phyloP scores from a whole-genome alignment of 2,888 invertebrate species.

The Rhamphomyia laevipes region DNA sequence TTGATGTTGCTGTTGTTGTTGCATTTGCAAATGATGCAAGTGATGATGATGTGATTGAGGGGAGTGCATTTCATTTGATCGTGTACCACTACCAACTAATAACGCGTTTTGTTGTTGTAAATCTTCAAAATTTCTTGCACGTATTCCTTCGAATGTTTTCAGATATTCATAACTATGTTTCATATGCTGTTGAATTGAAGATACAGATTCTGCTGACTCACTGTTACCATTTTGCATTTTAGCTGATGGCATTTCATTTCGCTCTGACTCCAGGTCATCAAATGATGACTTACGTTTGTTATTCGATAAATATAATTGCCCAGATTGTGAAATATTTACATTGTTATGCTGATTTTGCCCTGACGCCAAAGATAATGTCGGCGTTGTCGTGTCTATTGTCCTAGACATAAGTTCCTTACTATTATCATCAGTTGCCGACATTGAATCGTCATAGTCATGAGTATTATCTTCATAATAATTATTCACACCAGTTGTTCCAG shows the following conservation, averaged over 20 bases:
- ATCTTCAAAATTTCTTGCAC: conserved; percentile 35
- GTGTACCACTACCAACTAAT: conserved; percentile 9
- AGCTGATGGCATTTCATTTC: conserved; percentile 15
- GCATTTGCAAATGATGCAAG: conserved; percentile 15
- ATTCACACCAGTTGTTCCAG: too few species aligned
- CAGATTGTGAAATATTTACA: background rate
- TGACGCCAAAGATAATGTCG: conserved; percentile 20
- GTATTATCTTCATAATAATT: conserved; percentile 14
- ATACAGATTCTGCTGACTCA: conserved; percentile 12
- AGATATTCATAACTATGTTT: conserved; percentile 19
- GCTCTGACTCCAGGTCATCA: conserved; percentile 22
- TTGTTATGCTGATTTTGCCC: conserved; percentile 16
- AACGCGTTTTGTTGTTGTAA: conserved; percentile 23
- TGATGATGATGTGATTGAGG: conserved; percentile 7
- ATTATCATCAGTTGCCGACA: conserved; percentile 28
- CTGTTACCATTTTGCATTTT: conserved; percentile 21
- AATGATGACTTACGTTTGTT: conserved; percentile 16
- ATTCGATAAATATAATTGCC: conserved; percentile 4
- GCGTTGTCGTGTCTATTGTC: conserved; percentile 29
- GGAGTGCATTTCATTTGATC: conserved; percentile 10
- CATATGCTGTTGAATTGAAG: conserved; percentile 9
- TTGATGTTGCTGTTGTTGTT: conserved; percentile 23
- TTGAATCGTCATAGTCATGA: conserved; percentile 26
- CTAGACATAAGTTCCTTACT: conserved; percentile 22
- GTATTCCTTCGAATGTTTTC: conserved; percentile 28